phyloP scores from a whole-genome alignment of 2,113 vertebrate genomes.

The Carassius gibelio region DNA sequence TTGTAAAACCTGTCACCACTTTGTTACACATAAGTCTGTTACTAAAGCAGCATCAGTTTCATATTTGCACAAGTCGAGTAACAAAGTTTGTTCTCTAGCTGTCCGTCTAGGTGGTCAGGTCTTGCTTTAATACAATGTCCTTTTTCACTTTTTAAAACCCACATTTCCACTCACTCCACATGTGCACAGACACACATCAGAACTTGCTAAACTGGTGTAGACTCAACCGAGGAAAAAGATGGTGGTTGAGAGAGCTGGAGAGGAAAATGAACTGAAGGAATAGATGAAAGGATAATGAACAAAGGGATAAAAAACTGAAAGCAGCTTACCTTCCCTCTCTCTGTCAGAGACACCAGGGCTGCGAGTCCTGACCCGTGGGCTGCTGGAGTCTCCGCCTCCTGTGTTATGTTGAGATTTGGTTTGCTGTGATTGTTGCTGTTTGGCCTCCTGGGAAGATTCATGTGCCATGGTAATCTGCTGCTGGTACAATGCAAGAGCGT shows the following conservation, averaged over 20 bases:
- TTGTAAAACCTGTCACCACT: too few species aligned
- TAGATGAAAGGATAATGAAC: neutral
- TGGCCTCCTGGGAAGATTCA: slow-evolving; percentile 83
- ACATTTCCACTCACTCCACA: neutral
- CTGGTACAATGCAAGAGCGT: slow-evolving; percentile 73
- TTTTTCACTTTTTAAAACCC: too few species aligned
- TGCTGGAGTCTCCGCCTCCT: slow-evolving; percentile 65
- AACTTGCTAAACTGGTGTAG: neutral
- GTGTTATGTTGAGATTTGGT: slow-evolving; percentile 67
- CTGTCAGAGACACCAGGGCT: slow-evolving; percentile 73
- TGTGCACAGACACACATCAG: slow-evolving; percentile 40
- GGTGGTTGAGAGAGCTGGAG: neutral
- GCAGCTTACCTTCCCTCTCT: slow-evolving; percentile 84
- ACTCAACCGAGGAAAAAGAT: neutral
- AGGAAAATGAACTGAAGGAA: neutral
- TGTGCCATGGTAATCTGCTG: slow-evolving; percentile 93
- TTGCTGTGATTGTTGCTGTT: slow-evolving; percentile 71
- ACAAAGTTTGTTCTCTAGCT: too few species aligned
- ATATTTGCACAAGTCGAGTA: too few species aligned
- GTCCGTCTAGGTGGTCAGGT: too few species aligned
- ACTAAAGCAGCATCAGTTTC: too few species aligned
- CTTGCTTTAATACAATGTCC: too few species aligned
- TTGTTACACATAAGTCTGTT: too few species aligned
- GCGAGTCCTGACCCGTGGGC: slow-evolving; percentile 74
- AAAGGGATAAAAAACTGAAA: neutral